A percentile compares a stretch with the other conserved stretches of the same genome.
Evolutionary conservation across 2,888 invertebrate species (phyloP).

Genomic region (Nebria brevicollis): DNA sequence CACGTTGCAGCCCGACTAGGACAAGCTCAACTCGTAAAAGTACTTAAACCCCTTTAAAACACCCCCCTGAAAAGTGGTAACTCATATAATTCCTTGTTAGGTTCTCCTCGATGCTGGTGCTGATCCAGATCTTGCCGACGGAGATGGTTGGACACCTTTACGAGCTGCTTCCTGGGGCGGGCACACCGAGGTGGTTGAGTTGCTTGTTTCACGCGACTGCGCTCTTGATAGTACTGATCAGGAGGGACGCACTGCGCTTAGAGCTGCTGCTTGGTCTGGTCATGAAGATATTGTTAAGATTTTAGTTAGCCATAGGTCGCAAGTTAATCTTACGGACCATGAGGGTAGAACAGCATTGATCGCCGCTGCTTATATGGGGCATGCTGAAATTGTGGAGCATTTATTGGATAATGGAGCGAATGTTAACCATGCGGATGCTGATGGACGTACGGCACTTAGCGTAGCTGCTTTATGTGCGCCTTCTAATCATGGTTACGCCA

Average conservation of each 20-base stretch:
- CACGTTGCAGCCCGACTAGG: slow-evolving; percentile 87
- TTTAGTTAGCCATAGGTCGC: slow-evolving; percentile 79
- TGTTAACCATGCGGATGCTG: slow-evolving; percentile 87
- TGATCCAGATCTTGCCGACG: slow-evolving; percentile 79
- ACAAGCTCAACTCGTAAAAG: slow-evolving; percentile 75
- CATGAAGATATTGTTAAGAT: slow-evolving; percentile 85
- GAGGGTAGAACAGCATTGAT: slow-evolving; percentile 91
- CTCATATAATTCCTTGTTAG: slow-evolving; percentile 51
- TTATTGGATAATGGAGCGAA: slow-evolving; percentile 83
- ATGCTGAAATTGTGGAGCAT: slow-evolving; percentile 88
- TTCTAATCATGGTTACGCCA: slow-evolving; percentile 78
- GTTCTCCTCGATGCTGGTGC: slow-evolving; percentile 71
- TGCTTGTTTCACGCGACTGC: slow-evolving; percentile 81
- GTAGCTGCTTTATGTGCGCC: slow-evolving; percentile 88
- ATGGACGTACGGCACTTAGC: slow-evolving; percentile 87
- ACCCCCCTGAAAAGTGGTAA: background rate
- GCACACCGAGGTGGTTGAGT: slow-evolving; percentile 86
- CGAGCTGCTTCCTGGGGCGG: slow-evolving; percentile 97
- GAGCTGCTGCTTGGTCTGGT: slow-evolving; percentile 94
- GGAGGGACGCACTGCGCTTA: slow-evolving; percentile 87
- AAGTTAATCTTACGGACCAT: slow-evolving; percentile 85
- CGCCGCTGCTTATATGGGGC: slow-evolving; percentile 97
- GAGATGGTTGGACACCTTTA: slow-evolving; percentile 90
- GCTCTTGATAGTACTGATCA: slow-evolving; percentile 88
- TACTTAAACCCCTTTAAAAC: slow-evolving; percentile 55